Evolutionary conservation across 2,113 vertebrate species (phyloP), one percentile per base, ranked within the genome.

Genomic region (Oryzias celebensis): DNA sequence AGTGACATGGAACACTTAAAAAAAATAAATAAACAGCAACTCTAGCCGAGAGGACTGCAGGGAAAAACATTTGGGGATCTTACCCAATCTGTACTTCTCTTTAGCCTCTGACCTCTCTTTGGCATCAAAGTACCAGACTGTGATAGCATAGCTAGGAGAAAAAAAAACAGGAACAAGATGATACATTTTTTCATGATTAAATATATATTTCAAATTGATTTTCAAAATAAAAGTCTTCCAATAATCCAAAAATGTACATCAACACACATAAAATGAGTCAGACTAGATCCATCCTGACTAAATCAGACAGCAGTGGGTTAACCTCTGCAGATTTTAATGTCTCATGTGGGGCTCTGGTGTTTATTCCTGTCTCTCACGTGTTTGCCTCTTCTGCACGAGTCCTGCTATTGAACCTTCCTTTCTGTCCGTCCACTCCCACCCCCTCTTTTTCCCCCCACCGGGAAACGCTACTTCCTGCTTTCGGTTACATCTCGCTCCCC

Each of bases 111-210:
- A 91, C 75, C 95, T 85, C 84, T 97, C 94, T 91, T 95, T 94
- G 70, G 94, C 94, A 73, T 97, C 94, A 81, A 97, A 97, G 93
- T 96, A 97, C 95, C 95, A 97, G 87, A 97, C 94, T 17, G 95
- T 97, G 90, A 97, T 95, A 82, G 95, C 94, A 71, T 94, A 97
- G 77, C 95, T 97, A 85, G 4, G 63, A 51, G 45, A 41, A 3
- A 60, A 18, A 45, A 1, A 4, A n/a, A 65, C n/a, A n/a, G n/a
- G n/a, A 48, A 58, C 51, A 36, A 53, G 42, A 55, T 18, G 7
- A 48, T 20, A 18, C 12, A 17, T 7, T 20, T 48, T 12, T 48
- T 48, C 47, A 18, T 1, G 1, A 17, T 54, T 54, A n/a, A 12
- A 45, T 12, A 36, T 36, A 12, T 12, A 5, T 28, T 28, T 28